Evolutionary conservation across 2,113 vertebrate genomes (phyloP).

Genomic region (Oxyruncus cristatus): DNA sequence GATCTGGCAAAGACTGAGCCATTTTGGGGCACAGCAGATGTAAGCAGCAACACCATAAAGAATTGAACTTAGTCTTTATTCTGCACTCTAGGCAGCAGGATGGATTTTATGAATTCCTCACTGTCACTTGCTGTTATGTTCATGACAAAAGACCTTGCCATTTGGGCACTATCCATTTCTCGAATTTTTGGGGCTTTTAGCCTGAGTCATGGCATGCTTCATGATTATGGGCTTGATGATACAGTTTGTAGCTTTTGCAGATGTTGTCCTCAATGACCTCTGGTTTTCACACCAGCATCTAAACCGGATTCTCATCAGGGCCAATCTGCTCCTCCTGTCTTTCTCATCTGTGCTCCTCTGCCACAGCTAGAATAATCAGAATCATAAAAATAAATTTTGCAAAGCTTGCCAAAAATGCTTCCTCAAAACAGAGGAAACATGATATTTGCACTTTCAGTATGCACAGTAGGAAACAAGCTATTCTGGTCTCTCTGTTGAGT

Average conservation of each 20-base stretch:
- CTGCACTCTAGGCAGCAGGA: background rate
- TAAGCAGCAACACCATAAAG: background rate
- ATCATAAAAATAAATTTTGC: background rate
- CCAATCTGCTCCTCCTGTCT: background rate
- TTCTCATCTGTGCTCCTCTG: background rate
- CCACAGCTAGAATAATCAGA: background rate
- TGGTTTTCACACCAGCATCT: background rate
- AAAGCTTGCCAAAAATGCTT: conserved; percentile 11
- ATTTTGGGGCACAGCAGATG: background rate
- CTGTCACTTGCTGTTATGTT: background rate
- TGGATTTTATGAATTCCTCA: background rate
- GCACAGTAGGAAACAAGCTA: background rate
- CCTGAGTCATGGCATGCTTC: background rate
- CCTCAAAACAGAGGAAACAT: background rate
- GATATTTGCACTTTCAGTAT: background rate
- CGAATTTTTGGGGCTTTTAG: background rate
- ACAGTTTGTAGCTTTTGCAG: background rate
- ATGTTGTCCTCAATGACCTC: background rate
- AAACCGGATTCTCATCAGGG: background rate
- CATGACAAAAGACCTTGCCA: background rate
- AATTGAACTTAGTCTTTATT: background rate
- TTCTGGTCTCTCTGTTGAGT: background rate
- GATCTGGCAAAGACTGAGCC: background rate
- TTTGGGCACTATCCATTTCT: background rate
- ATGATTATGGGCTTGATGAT: background rate